Evolutionary conservation across 2,888 invertebrate species (phyloP).

Genomic region (Crossocerus cetratus): DNA sequence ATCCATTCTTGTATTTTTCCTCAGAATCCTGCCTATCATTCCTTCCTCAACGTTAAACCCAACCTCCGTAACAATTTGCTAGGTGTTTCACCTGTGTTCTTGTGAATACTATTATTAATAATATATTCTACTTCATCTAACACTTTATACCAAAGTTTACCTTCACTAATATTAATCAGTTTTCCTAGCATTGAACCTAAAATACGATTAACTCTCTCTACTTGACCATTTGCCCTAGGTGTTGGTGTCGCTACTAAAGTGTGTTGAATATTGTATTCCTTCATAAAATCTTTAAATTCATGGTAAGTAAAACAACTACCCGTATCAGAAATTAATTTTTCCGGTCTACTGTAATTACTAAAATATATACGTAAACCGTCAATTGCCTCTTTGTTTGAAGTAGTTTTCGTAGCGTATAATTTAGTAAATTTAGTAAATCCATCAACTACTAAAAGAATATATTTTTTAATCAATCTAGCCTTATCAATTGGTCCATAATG

Average conservation of each 20-base stretch:
- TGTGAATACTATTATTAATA: neutral
- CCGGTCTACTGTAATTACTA: too few species aligned
- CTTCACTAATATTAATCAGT: neutral
- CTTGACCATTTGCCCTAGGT: constrained; percentile 4
- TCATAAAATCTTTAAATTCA: too few species aligned
- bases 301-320: too few species aligned
- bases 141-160: neutral
- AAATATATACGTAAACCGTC: too few species aligned
- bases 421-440: constrained; percentile 6
- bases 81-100: neutral
- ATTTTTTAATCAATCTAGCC: neutral
- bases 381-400: too few species aligned
- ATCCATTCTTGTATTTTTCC: too few species aligned
- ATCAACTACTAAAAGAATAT: constrained; percentile 9
- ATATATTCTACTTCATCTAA: neutral
- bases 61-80: too few species aligned
- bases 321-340: too few species aligned
- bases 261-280: too few species aligned
- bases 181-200: constrained; percentile 7
- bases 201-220: neutral
- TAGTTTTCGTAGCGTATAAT: neutral
- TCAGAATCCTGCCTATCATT: too few species aligned
- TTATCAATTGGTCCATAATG: constrained; percentile 9
- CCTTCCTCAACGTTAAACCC: too few species aligned
- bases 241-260: neutral